phyloP scores from a whole-genome alignment of 2,113 vertebrate species.

The Cricetomys ansorgei region DNA sequence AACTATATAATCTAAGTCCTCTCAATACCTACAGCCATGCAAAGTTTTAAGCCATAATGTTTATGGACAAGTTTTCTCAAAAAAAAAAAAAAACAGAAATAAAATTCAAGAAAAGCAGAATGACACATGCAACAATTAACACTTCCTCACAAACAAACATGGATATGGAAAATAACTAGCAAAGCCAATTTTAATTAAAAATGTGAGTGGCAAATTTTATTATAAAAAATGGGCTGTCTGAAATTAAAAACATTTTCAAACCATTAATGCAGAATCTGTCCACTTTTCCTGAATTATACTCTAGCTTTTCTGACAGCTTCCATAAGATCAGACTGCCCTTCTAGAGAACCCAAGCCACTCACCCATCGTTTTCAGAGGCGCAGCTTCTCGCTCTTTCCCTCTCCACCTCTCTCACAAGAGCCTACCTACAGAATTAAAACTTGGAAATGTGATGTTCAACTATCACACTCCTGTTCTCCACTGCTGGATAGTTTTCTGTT shows the following conservation, averaged over 20 bases:
- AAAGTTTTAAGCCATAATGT: conserved; percentile 18
- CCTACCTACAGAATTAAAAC: conserved; percentile 21
- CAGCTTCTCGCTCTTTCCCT: background rate
- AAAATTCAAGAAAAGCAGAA: background rate
- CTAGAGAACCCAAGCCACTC: background rate
- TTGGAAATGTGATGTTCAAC: background rate
- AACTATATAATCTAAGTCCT: background rate
- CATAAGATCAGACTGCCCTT: conserved; percentile 3
- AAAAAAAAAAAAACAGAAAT: background rate
- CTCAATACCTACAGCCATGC: background rate
- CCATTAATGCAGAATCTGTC: background rate
- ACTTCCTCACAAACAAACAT: background rate
- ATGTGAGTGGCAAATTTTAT: too few relatives aligned
- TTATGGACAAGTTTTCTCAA: background rate
- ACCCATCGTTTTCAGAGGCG: background rate
- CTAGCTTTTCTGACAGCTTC: background rate
- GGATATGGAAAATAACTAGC: background rate
- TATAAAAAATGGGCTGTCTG: too few relatives aligned
- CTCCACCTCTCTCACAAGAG: background rate
- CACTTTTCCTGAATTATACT: background rate
- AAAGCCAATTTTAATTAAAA: conserved; percentile 25
- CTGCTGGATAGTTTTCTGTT: background rate
- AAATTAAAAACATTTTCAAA: conserved; percentile 23
- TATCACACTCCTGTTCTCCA: background rate
- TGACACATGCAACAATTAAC: background rate